Evolutionary conservation across 2,113 vertebrate genomes (phyloP).

Genomic region (Bubalus kerabau): DNA sequence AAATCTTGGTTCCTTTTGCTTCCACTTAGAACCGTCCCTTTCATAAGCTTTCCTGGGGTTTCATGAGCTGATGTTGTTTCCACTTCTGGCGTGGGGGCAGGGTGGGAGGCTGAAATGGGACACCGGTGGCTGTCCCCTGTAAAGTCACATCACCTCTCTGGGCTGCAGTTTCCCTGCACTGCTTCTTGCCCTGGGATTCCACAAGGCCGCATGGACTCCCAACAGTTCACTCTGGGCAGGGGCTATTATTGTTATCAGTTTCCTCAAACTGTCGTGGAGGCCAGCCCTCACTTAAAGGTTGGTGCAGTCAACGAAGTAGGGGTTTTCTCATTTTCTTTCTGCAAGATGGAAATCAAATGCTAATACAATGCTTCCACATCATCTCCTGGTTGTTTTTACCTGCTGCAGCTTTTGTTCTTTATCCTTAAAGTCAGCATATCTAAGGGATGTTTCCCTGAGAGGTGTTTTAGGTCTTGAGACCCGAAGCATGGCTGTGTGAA

Average conservation of each 20-base stretch:
- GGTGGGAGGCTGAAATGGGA: not conserved
- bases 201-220: not conserved
- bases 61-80: not conserved
- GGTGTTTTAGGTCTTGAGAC: not conserved
- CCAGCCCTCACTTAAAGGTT: not conserved
- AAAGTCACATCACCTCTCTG: not conserved
- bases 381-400: not conserved
- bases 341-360: not conserved
- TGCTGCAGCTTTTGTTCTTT: not conserved
- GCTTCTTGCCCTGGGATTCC: not conserved
- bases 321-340: not conserved
- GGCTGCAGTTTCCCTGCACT: not conserved
- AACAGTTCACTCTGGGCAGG: not conserved
- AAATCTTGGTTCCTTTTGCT: not conserved
- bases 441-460: not conserved
- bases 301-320: not conserved
- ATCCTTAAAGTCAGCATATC: not conserved
- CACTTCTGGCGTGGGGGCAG: not conserved
- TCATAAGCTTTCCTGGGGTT: too few species aligned
- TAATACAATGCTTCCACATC: not conserved
- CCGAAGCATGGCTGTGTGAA: not conserved
- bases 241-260: fast-evolving
- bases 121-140: fast-evolving
- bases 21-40: not conserved
- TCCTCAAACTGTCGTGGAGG: not conserved